Percentiles rank a stretch among this genome's conserved stretches.
These are phyloP conservation scores for Hymenochirus boettgeri DNA, from an alignment of 2,113 vertebrate species.

Conservation along the genomic window DNA sequence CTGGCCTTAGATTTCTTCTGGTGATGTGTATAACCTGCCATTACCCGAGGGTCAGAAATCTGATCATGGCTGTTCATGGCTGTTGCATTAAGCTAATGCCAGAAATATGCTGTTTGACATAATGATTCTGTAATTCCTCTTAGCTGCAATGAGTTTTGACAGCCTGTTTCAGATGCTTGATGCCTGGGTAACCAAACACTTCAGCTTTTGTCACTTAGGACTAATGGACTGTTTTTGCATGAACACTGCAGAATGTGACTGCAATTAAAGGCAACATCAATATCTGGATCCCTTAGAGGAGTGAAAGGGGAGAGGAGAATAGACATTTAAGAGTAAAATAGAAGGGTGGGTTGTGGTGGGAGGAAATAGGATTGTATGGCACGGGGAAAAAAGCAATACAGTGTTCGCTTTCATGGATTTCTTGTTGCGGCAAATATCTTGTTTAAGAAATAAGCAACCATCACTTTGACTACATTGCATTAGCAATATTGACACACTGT, in stretches of 20 bases:
- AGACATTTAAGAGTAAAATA: conserved; percentile 19
- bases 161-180: conserved; percentile 32
- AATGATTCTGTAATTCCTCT: conserved; percentile 44
- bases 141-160: conserved; percentile 41
- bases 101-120: conserved; percentile 32
- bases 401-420: conserved; percentile 5
- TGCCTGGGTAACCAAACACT: conserved; percentile 40
- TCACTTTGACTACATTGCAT: too few relatives aligned
- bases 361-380: conserved; percentile 16
- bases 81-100: conserved; percentile 33
- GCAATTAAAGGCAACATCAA: conserved; percentile 43
- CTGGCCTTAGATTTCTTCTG: conserved; percentile 3
- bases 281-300: conserved; percentile 33
- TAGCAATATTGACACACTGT: too few relatives aligned
- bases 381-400: conserved; percentile 1
- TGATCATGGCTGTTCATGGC: conserved; percentile 29
- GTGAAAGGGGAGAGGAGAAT: conserved; percentile 20
- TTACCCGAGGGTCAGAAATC: conserved; percentile 29
- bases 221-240: conserved; percentile 44
- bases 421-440: not conserved
- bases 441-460: too few relatives aligned
- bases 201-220: conserved; percentile 41
- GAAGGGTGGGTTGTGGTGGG: not conserved
- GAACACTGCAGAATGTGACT: conserved; percentile 42
- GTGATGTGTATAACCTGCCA: conserved; percentile 21